Evolutionary conservation across 2,113 vertebrate species (phyloP).

Genomic region (Tiliqua scincoides): DNA sequence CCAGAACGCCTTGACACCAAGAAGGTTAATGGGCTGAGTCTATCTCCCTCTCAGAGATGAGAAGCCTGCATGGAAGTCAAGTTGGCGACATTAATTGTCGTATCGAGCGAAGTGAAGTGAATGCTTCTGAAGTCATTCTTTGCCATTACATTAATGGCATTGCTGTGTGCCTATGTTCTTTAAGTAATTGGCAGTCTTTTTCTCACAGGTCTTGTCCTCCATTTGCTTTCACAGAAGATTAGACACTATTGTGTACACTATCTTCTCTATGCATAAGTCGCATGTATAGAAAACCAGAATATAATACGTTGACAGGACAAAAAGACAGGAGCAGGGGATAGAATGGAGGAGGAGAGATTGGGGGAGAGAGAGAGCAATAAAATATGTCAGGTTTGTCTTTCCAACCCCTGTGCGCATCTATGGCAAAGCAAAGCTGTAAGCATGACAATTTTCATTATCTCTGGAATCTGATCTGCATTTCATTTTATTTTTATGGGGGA

Average conservation of each 20-base stretch:
- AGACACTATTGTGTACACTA: not conserved
- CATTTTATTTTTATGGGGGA: not conserved
- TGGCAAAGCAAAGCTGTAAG: not conserved
- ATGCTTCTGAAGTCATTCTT: constrained; percentile 24
- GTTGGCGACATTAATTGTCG: not conserved
- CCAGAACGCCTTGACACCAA: constrained; percentile 1
- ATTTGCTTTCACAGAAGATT: constrained; percentile 22
- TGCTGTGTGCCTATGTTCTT: constrained; percentile 25
- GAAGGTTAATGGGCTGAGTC: constrained; percentile 23
- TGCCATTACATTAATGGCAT: constrained; percentile 24
- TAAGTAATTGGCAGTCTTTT: constrained; percentile 48
- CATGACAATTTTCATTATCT: not conserved
- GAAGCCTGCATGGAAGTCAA: constrained; percentile 13
- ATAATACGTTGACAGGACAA: not conserved
- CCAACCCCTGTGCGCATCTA: not conserved
- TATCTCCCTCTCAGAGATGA: rapidly evolving
- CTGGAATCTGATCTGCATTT: not conserved
- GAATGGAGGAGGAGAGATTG: not conserved
- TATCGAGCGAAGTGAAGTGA: not conserved
- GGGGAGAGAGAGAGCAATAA: rapidly evolving
- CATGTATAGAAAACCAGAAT: not conserved
- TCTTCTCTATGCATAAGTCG: not conserved
- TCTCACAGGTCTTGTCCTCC: constrained; percentile 26
- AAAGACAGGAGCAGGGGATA: not conserved
- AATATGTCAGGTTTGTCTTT: not conserved